phyloP scores from a whole-genome alignment of 2,113 vertebrate species.

The Epinephelus fuscoguttatus region DNA sequence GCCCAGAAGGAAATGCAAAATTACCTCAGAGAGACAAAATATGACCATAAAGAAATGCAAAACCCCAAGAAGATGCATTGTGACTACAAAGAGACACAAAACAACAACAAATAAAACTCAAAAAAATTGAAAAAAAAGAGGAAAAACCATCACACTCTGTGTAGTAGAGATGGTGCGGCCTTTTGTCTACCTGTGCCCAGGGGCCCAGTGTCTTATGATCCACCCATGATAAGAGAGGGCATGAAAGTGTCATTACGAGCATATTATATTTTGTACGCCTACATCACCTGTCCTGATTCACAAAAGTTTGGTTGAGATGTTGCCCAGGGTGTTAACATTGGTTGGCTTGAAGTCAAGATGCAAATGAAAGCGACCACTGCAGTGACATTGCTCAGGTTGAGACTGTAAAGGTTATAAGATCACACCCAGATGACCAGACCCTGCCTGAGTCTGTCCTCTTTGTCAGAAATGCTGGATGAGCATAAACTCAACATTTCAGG shows the following conservation, averaged over 20 bases:
- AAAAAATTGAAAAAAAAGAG: too few relatives aligned
- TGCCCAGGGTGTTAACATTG: background rate
- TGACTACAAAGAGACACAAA: too few relatives aligned
- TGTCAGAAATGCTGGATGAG: background rate
- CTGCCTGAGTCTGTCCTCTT: background rate
- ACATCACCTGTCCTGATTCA: background rate
- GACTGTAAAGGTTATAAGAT: background rate
- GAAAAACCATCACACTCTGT: too few relatives aligned
- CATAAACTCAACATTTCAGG: background rate
- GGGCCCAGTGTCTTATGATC: too few relatives aligned
- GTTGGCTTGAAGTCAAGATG: background rate
- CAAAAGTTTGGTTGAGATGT: background rate
- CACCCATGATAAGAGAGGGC: too few relatives aligned
- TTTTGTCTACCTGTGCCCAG: too few relatives aligned
- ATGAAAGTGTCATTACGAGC: background rate
- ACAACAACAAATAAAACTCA: too few relatives aligned
- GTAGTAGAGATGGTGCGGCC: too few relatives aligned
- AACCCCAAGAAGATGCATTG: too few relatives aligned
- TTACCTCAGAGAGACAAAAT: too few relatives aligned
- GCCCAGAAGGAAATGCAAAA: too few relatives aligned
- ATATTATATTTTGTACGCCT: background rate
- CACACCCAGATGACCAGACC: background rate
- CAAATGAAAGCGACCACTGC: constrained; percentile 9
- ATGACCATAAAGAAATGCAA: too few relatives aligned
- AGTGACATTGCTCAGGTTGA: background rate